phyloP scores from a whole-genome alignment of 2,113 vertebrate genomes.

The Helogale parvula region DNA sequence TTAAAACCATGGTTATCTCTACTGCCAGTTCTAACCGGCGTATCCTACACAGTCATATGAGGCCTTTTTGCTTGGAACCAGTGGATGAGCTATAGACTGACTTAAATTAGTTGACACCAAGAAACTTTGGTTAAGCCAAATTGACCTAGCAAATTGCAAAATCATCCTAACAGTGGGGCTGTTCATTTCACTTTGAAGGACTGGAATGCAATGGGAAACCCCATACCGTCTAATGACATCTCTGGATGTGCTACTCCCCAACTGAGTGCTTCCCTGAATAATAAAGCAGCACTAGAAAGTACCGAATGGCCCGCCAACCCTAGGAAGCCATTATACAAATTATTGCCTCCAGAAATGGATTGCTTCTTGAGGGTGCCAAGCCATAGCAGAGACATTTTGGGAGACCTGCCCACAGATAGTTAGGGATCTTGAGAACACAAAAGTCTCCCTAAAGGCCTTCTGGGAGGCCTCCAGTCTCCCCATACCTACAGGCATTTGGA shows the following conservation, averaged over 20 bases:
- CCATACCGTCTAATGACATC: not conserved
- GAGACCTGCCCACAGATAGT: not conserved
- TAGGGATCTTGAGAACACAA: not conserved
- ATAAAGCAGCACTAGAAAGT: not conserved
- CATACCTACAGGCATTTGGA: not conserved
- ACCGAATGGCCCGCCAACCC: not conserved
- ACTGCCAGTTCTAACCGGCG: not conserved
- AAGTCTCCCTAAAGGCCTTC: not conserved
- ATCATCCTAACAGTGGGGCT: not conserved
- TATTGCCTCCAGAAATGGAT: conserved; percentile 12
- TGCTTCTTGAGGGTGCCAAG: not conserved
- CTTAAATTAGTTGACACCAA: not conserved
- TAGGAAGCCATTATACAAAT: not conserved
- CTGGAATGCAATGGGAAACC: not conserved
- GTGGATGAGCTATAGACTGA: not conserved
- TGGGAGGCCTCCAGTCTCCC: not conserved
- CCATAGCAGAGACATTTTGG: not conserved
- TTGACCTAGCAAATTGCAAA: conserved; percentile 20
- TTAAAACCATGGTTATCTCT: not conserved
- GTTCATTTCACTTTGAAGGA: not conserved
- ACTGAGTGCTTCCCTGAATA: conserved; percentile 1
- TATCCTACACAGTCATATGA: not conserved
- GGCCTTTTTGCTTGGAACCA: not conserved
- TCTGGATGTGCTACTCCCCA: not conserved
- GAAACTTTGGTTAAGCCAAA: conserved; percentile 6